Base-by-base conservation (phyloP, 2,888 invertebrate species). In the Sylvicola cinctus region DNA sequence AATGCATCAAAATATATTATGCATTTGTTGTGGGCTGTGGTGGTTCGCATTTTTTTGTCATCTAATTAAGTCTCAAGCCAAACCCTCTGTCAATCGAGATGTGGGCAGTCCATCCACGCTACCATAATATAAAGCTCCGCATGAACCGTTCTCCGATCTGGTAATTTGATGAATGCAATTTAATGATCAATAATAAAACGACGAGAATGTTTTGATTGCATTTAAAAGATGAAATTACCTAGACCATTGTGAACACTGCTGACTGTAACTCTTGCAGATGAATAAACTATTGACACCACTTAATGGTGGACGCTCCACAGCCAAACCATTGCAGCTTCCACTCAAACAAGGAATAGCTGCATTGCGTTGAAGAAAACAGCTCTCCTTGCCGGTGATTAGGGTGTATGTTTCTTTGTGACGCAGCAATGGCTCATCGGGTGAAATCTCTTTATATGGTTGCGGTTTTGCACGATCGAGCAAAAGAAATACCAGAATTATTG, bases 221-320 rank as follows among this genome's bases (percentile, higher is more conserved):
- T 20, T 20, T 16, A 26, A 31, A 36, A n/a, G 14, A 4, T 28
- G 11, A 30, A 31, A 25, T 58, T 36, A 61, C 56, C 43, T 42
- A 10, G 23, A 54, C 55, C 63, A 63, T 1, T 62, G 62, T 33
- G 58, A 57, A n/a, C 59, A 50, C 0, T 62, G 63, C 54, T 74
- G 76, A 51, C 76, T 75, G 61, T 71, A 77, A 54, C 76, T 76
- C 52, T 74, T 76, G 60, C 76, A 76, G 1, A 74, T 73, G 39
- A 78, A 74, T 38, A 77, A 59, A 37, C 75, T 76, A 58, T 74
- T 74, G 73, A 75, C 74, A 33, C 66, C 75, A n/a, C 66, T 75
- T 11, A 69, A 69, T 1, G 74, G 74, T 26, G 68, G n/a, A 28
- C n/a, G 4, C 7, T 13, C 28, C 7, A 28, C 6, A 6, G 28